Conservation (phyloP, 2,888 invertebrate species). For the Machimus atricapillus region DNA sequence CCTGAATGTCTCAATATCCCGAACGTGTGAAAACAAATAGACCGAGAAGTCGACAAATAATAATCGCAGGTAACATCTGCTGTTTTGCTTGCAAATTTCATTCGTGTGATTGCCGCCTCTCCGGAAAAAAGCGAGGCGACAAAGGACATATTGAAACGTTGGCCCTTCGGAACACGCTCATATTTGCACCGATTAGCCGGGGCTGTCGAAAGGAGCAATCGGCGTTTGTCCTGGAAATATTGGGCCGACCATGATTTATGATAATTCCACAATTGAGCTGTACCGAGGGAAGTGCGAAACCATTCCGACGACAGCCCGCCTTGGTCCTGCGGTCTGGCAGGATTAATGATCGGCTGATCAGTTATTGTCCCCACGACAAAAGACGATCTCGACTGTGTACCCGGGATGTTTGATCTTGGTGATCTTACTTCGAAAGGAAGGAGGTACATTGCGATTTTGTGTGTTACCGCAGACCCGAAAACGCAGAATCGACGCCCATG, state of each 20-base stretch:
- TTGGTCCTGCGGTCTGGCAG: constrained; percentile 27
- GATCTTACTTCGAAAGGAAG: neutral
- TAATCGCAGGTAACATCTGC: constrained; percentile 19
- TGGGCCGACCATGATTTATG: constrained; percentile 27
- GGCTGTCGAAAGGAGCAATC: constrained; percentile 32
- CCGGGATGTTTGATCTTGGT: neutral
- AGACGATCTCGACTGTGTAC: neutral
- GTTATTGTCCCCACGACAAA: constrained; percentile 24
- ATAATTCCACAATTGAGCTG: constrained; percentile 31
- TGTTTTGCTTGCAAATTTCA: constrained; percentile 31
- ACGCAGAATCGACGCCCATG: neutral
- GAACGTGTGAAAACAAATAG: constrained; percentile 29
- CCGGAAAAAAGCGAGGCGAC: neutral
- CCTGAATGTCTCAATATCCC: neutral
- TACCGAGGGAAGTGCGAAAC: constrained; percentile 2
- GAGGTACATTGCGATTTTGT: neutral
- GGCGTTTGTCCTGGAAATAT: constrained; percentile 26
- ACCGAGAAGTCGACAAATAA: neutral
- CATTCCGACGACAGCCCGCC: constrained; percentile 16
- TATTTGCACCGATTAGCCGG: constrained; percentile 33
- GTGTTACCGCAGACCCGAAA: neutral
- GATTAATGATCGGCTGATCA: constrained; percentile 39
- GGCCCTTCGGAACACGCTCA: neutral
- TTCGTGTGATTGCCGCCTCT: constrained; percentile 1
- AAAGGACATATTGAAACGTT: neutral